These are phyloP conservation scores for Platanista minor DNA, from an alignment of 2,113 vertebrate genomes.

Conservation along the genomic window DNA sequence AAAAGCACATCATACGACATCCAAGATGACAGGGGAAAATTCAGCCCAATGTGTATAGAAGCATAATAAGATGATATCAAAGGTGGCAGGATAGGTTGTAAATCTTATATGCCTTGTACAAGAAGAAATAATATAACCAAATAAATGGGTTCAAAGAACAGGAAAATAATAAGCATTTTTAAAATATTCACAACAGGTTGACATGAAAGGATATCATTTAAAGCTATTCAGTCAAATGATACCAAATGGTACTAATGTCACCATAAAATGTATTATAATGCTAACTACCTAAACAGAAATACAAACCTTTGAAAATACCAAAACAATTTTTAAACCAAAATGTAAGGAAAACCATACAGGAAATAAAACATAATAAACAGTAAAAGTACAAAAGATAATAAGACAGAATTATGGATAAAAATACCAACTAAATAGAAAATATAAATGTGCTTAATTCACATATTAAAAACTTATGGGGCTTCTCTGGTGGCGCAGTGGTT, in stretches of 20 bases:
- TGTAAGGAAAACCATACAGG: neutral
- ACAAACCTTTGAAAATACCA: neutral
- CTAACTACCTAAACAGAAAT: neutral
- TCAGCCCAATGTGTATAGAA: neutral
- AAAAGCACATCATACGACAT: neutral
- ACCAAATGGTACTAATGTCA: neutral
- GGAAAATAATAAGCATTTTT: neutral
- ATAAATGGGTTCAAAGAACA: neutral
- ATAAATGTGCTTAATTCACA: neutral
- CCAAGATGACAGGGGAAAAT: neutral
- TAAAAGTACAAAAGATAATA: neutral
- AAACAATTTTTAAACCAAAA: neutral
- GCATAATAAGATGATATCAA: neutral
- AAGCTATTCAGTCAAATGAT: neutral
- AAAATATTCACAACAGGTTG: neutral
- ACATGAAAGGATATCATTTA: neutral
- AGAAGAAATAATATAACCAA: neutral
- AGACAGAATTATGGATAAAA: neutral
- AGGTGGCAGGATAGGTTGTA: neutral
- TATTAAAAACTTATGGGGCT: neutral
- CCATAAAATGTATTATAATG: neutral
- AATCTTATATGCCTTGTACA: neutral
- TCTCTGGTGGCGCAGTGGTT: no score
- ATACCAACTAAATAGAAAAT: neutral
- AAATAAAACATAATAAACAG: neutral